Evolutionary conservation across 2,888 invertebrate genomes (phyloP).

Genomic region (Eilema caniola): DNA sequence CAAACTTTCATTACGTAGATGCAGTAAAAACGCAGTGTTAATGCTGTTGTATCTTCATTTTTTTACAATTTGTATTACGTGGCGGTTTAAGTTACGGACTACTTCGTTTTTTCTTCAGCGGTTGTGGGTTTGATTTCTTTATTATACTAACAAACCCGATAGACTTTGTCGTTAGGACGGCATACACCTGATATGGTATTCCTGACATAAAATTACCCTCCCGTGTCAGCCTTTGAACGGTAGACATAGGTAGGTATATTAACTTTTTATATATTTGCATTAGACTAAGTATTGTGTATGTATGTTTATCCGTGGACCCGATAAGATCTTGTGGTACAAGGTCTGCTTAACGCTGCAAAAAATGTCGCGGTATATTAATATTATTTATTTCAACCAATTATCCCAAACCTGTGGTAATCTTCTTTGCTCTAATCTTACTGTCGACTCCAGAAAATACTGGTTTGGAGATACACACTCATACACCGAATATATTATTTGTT

Average conservation of each 20-base stretch:
- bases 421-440: not conserved
- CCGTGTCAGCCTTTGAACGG: too few relatives aligned
- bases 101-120: not conserved
- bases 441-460: not conserved
- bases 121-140: not conserved
- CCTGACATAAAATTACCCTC: too few relatives aligned
- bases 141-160: too few relatives aligned
- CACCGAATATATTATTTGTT: conserved; percentile 4
- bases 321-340: not conserved
- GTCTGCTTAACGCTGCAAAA: not conserved
- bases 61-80: not conserved
- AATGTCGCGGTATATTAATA: too few relatives aligned
- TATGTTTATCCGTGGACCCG: not conserved
- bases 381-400: not conserved
- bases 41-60: not conserved
- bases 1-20: conserved; percentile 1
- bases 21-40: not conserved
- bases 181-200: too few relatives aligned
- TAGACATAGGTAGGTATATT: too few relatives aligned
- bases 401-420: not conserved
- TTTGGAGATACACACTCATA: not conserved
- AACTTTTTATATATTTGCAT: not conserved
- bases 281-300: not conserved
- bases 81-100: not conserved
- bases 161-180: too few relatives aligned